Percentiles rank a stretch among this genome's conserved stretches.
These are phyloP conservation scores for Zele albiditarsus DNA, from an alignment of 2,888 invertebrate species.

Conservation along the genomic window DNA sequence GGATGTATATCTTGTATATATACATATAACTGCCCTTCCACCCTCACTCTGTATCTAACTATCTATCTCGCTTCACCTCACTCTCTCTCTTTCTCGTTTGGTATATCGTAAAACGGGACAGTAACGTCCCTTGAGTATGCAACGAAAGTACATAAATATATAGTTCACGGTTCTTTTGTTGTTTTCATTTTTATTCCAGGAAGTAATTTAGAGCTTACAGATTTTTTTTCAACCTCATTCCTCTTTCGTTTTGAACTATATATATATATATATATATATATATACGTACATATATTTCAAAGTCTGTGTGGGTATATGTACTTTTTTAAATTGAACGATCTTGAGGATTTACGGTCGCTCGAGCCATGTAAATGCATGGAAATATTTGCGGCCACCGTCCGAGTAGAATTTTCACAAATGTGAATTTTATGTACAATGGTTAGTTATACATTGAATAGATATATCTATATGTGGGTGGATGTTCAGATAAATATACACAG, in stretches of 20 bases:
- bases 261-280: conserved; percentile 4
- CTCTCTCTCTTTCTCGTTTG: conserved; percentile 28
- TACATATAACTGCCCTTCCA: conserved; percentile 11
- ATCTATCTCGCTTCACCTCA: conserved; percentile 16
- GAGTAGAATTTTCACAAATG: conserved; percentile 31
- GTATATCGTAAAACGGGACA: conserved; percentile 52
- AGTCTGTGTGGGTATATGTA: conserved; percentile 18
- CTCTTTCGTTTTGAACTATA: conserved; percentile 20
- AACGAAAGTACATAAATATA: conserved; percentile 57
- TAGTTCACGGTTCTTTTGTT: conserved; percentile 45
- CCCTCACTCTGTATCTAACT: neutral
- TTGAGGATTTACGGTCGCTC: conserved; percentile 45
- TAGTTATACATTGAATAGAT: conserved; percentile 4
- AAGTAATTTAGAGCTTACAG: conserved; percentile 46
- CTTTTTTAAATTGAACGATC: conserved; percentile 47
- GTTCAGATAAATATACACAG: neutral
- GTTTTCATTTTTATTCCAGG: conserved; percentile 40
- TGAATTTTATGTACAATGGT: conserved; percentile 31
- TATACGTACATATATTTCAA: conserved; percentile 15
- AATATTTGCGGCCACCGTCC: conserved; percentile 40
- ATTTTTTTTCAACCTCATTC: conserved; percentile 36
- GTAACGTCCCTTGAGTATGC: conserved; percentile 56
- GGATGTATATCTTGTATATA: conserved; percentile 37
- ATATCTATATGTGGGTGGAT: neutral
- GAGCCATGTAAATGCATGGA: conserved; percentile 45